Conservation (phyloP, 2,888 invertebrate species). For the Orchesella flavescens region DNA sequence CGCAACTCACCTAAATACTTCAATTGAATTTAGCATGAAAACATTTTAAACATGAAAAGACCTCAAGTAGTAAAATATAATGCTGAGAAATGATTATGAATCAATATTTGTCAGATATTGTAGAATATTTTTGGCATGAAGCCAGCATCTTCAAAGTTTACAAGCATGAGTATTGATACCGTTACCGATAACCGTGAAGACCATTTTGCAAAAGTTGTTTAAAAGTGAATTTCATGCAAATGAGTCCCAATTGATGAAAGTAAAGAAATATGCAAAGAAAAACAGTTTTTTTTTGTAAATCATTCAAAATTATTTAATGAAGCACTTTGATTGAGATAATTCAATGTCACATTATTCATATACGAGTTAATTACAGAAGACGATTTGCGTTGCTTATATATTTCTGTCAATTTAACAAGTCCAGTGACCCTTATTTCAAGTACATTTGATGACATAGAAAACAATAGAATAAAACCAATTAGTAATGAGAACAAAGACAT, state of each 20-base stretch:
- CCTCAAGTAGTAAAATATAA: too few relatives aligned
- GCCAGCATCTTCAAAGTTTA: too few relatives aligned
- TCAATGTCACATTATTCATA: slow-evolving; percentile 54
- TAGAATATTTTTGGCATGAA: too few relatives aligned
- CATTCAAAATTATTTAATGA: slow-evolving; percentile 59
- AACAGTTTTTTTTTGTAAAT: slow-evolving; percentile 23
- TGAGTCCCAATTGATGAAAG: not conserved
- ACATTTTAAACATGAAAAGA: too few relatives aligned
- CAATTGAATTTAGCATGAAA: too few relatives aligned
- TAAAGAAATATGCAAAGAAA: not conserved
- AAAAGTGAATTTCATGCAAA: too few relatives aligned
- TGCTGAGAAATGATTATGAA: too few relatives aligned
- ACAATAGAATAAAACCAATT: slow-evolving; percentile 56
- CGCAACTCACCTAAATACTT: too few relatives aligned
- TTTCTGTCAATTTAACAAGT: slow-evolving; percentile 47
- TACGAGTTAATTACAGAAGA: slow-evolving; percentile 61
- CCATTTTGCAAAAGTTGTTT: too few relatives aligned
- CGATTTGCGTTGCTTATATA: slow-evolving; percentile 38
- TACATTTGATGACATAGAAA: slow-evolving; percentile 58
- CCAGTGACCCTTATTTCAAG: slow-evolving; percentile 31
- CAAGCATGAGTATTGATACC: too few relatives aligned
- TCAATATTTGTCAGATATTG: too few relatives aligned
- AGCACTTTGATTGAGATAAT: slow-evolving; percentile 61
- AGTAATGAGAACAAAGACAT: slow-evolving; percentile 36
- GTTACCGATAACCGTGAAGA: too few relatives aligned